Evolutionary conservation across 2,797 vertebrate species (phyloP), one percentile per base, ranked within the genome.

Genomic region (Danionella dracula): DNA sequence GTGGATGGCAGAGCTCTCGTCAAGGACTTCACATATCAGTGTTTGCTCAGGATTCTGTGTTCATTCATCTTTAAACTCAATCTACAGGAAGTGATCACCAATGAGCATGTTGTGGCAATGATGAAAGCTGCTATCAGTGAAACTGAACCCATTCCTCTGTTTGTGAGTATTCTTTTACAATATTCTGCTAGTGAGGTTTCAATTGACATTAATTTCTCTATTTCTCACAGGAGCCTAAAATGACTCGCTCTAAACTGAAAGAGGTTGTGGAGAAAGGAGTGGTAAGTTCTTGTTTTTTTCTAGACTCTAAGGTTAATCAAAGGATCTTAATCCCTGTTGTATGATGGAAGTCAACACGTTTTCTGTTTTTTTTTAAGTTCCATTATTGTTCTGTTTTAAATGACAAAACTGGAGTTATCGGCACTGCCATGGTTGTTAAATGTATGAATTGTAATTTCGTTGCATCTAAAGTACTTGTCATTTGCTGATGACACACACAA

Each of bases 41-140:
- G n/a, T 44, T 20, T 16, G 4, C 12, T 42, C 4, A 34, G 8
- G 11, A 41, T 16, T 42, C 40, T 19, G 27, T 20, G 20, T 41
- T 32, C 8, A 63, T 16, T 31, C 10, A 15, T 53, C 10, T 53
- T 51, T 13, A 20, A 45, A 56, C 5, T 35, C 12, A 20, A 67
- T 13, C 71, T 75, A 42, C 80, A 99, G 96, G 96, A 98, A 61
- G 96, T 99, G 53, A 97, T 99, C 82, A 99, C 95, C 6, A 98
- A 99, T 0, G 95, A 99, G 23, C 96, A 99, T 0, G 96, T 99
- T 2, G 95, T 99, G 57, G 95, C 96, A 35, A 97, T 98, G 96
- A 96, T 99, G 95, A 98, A 97, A 78, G 96, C 96, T 1, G 95
- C 96, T 42, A 97, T 99, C 79, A 94, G 92, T 1, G 93, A 99